Evolutionary conservation across 2,113 vertebrate species (phyloP), one percentile per base, ranked within the genome.

Genomic region (Neomonachus schauinslandi): DNA sequence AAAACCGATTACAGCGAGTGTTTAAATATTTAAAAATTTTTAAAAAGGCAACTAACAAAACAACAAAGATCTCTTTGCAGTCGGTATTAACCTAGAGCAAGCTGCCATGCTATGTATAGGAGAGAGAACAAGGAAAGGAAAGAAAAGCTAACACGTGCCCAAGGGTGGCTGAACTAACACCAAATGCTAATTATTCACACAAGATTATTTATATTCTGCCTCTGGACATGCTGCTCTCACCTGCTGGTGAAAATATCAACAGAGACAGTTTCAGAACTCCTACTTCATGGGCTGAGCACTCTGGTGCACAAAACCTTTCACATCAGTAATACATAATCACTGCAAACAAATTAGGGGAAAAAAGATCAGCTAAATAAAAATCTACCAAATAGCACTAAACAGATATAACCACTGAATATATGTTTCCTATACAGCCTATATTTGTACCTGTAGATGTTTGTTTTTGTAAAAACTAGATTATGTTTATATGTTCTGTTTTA

Each of bases 171-270:
- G 36, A 74, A 51, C 28, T 82, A 96, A 82, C 26, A 71, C 31
- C 61, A 84, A 93, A 84, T 10, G 21, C 80, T 89, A 72, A 67
- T 55, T 86, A 89, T 59, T 97, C 71, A 82, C 59, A 59, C 28
- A 80, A 59, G 76, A 82, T 26, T n/a, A 39, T 36, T 72, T 59
- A n/a, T 36, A 77, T 59, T 88, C 84, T 89, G 82, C 5, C 86
- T 59, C 53, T 33, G 18, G 53, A 93, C 33, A 91, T 0, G 12
- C n/a, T 71, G 85, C 63, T 76, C 77, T 42, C 18, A 18, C 79
- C 24, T 71, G 69, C 33, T 80, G 83, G 49, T 59, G 39, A 93
- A 91, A 94, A 39, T 63, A 94, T 39, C 67, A 76, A 36, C 46
- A 93, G n/a, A 89, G 26, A 72, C 7, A 15, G 67, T 65, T 92